phyloP scores from a whole-genome alignment of 2,797 vertebrate genomes.

The Gouania willdenowi region DNA sequence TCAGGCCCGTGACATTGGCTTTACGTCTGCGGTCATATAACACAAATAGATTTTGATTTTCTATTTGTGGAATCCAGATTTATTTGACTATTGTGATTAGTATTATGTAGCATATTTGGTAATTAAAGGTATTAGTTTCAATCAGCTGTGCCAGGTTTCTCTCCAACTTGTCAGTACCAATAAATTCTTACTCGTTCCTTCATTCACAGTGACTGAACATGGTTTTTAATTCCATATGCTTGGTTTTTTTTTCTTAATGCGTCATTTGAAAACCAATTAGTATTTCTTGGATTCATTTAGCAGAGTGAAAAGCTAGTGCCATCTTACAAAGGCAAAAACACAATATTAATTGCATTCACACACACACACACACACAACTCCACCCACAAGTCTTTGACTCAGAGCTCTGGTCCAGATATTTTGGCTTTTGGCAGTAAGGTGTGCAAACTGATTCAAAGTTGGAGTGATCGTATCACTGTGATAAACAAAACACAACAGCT shows the following conservation, averaged over 20 bases:
- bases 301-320: slow-evolving; percentile 43
- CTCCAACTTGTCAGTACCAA: slow-evolving; percentile 22
- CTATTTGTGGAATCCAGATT: not conserved
- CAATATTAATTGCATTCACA: slow-evolving; percentile 51
- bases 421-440: slow-evolving; percentile 15
- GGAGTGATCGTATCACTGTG: slow-evolving; percentile 25
- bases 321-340: slow-evolving; percentile 50
- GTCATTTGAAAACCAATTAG: slow-evolving; percentile 64
- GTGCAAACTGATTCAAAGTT: slow-evolving; percentile 24
- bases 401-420: slow-evolving; percentile 14
- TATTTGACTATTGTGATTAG: slow-evolving; percentile 8
- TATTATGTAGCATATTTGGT: slow-evolving; percentile 1
- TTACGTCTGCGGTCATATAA: not conserved
- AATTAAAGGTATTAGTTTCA: slow-evolving; percentile 9
- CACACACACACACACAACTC: slow-evolving; percentile 7
- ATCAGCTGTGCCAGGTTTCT: slow-evolving; percentile 7
- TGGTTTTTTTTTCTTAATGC: slow-evolving; percentile 50
- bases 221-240: slow-evolving; percentile 37
- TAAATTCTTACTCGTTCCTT: slow-evolving; percentile 8
- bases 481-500: slow-evolving; percentile 43
- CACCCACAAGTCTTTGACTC: slow-evolving; percentile 8
- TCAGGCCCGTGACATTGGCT: slow-evolving; percentile 20
- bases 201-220: slow-evolving; percentile 19
- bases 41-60: not conserved
- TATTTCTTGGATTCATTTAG: slow-evolving; percentile 59